Evolutionary conservation across 2,113 vertebrate species (phyloP), one percentile per base, ranked within the genome.

Genomic region (Antechinus stuartii): DNA sequence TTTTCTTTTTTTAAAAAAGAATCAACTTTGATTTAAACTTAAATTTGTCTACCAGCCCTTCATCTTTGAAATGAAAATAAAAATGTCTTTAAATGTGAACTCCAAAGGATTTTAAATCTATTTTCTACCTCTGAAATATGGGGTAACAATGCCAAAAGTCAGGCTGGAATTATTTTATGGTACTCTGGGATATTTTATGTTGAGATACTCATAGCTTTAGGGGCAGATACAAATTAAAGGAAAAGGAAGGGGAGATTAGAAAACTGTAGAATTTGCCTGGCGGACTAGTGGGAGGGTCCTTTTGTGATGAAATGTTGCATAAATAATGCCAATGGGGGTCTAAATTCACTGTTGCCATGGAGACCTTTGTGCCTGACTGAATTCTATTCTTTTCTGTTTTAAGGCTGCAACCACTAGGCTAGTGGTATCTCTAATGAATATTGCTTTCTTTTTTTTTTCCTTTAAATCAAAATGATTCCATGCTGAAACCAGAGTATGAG

Each of bases 321-420:
- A 99, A 99, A 99, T 99, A 99, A 99, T 99, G 99, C 98, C 97
- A 98, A 97, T 93, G 99, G 99, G 99, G 99, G 99, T 98, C 99
- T 98, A 98, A 99, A 98, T 98, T 99, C 99, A 98, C 98, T 94
- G 99, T 99, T 99, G 99, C 99, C 98, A 99, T 99, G 99, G 99
- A 98, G 99, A 99, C 99, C 99, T 99, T 99, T 99, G 99, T 99
- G 99, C 99, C 98, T 99, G 98, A 97, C 98, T 99, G 99, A 99
- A 98, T 99, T 99, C 97, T 97, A 97, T 98, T 98, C 95, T 98
- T 97, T 97, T 97, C 98, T 96, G 96, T 96, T 96, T 97, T 97
- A 94, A 98, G 98, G 96, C 93, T 98, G 98, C 97, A 95, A 95
- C 98, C 97, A 95, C 96, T 97, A 94, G 94, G 97, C 97, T 98